phyloP scores from a whole-genome alignment of 2,113 vertebrate species.

The Cisticola juncidis region DNA sequence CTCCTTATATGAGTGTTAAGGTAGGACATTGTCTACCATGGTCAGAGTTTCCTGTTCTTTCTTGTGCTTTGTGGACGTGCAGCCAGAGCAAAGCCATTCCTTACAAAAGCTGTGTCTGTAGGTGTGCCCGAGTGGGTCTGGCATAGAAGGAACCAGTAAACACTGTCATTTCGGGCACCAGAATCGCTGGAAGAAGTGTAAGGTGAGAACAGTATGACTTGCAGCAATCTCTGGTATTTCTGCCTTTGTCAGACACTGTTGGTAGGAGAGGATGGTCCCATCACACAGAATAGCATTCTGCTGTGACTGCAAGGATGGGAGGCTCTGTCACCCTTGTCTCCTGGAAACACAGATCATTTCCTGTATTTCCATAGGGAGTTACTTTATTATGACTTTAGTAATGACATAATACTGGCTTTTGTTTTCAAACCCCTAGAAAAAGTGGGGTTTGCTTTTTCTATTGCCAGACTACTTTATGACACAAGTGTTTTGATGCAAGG shows the following conservation, averaged over 20 bases:
- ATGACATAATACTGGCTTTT: neutral
- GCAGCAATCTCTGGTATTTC: neutral
- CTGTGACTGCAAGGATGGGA: neutral
- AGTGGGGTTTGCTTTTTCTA: neutral
- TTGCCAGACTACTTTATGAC: neutral
- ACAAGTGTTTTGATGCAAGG: neutral
- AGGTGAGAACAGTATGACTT: neutral
- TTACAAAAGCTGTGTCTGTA: neutral
- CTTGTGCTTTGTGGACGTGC: neutral
- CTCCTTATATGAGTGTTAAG: neutral
- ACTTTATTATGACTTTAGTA: neutral
- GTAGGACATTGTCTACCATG: neutral
- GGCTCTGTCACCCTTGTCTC: neutral
- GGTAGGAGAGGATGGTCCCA: neutral
- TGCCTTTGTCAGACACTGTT: neutral
- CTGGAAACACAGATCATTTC: neutral
- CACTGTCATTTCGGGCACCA: neutral
- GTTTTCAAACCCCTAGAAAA: neutral
- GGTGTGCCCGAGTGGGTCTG: neutral
- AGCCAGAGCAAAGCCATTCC: neutral
- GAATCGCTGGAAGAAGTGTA: neutral
- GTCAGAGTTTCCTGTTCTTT: neutral
- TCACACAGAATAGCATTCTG: neutral
- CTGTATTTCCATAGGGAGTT: neutral
- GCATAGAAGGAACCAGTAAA: neutral